Conservation (phyloP, 2,888 invertebrate genomes). For the Apamea anceps region DNA sequence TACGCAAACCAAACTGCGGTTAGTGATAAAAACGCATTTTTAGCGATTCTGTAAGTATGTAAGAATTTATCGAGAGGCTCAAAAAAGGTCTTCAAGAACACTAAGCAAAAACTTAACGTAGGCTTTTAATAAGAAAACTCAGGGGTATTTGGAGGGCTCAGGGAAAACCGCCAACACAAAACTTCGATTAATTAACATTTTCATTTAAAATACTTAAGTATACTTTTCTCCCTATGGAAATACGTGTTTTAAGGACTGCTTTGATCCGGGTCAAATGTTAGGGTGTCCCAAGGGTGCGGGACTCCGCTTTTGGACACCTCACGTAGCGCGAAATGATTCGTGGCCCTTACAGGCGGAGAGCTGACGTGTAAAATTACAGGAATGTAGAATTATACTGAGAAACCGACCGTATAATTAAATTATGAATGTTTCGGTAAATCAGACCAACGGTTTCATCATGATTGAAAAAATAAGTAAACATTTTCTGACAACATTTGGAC, state of each 20-base stretch:
- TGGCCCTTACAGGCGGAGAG: constrained; percentile 6
- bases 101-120: constrained; percentile 8
- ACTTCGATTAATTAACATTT: constrained; percentile 53
- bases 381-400: constrained; percentile 8
- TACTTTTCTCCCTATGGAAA: constrained; percentile 18
- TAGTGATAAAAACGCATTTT: constrained; percentile 4
- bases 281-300: not conserved
- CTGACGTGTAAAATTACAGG: not conserved
- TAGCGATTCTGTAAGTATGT: not conserved
- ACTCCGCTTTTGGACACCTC: constrained; percentile 17
- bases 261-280: constrained; percentile 31
- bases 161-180: constrained; percentile 28
- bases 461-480: constrained; percentile 35
- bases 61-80: constrained; percentile 3
- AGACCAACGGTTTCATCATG: constrained; percentile 13
- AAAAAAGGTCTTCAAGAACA: not conserved
- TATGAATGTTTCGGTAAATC: constrained; percentile 32
- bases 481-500: constrained; percentile 46
- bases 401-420: constrained; percentile 13
- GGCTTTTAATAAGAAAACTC: constrained; percentile 18
- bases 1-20: constrained; percentile 25
- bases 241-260: constrained; percentile 35
- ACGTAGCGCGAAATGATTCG: not conserved
- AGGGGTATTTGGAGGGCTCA: constrained; percentile 23
- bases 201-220: constrained; percentile 34